Base-by-base conservation (phyloP, 2,888 invertebrate species). In the Psococerastis gibbosa region DNA sequence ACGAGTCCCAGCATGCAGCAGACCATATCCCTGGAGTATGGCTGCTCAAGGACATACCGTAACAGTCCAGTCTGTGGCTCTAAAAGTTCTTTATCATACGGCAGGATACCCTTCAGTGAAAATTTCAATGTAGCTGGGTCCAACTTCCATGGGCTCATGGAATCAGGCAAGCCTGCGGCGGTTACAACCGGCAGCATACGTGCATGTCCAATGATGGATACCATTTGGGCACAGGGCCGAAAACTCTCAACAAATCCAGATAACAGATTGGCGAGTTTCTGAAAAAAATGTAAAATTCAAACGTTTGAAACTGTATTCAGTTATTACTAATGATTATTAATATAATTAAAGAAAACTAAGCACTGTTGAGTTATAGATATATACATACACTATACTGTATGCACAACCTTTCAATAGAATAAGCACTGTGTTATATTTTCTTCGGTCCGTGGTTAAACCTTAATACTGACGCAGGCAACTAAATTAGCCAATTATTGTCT, bases 21-120 rank as follows among this genome's bases (percentile, higher is more conserved):
- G 52, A 94, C 87, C 85, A 94, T 89, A 56, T 95, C 95, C 50
- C 91, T 70, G 2, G 91, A 92, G 60, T 94, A 95, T 0, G 92
- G 89, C 58, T 95, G 94, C 55, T 89, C 87, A 11, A 95, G 61
- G 20, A 95, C 89, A 60, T 94, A 92, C 50, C 84, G 69, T 22
- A 95, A 62, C 27, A 95, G 64, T 31, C 78, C 74, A 5, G 84
- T 85, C 65, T 95, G 94, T 6, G 92, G 88, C 57, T 87, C 82
- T 13, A 85, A 62, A 22, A 92, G 60, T 55, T 89, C 87, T 49
- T 81, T 78, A 51, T 85, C 80, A 58, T 91, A 95, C 0, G 95
- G 95, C 45, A 95, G 65, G 16, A 75, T 56, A 22, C 75, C 76
- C 62, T 74, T 77, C 9, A 80, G 59, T 5, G 69, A 65, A 59